Evolutionary conservation across 2,888 invertebrate species (phyloP), one percentile per base, ranked within the genome.

Genomic region (Drosophila nr. perissopoda): DNA sequence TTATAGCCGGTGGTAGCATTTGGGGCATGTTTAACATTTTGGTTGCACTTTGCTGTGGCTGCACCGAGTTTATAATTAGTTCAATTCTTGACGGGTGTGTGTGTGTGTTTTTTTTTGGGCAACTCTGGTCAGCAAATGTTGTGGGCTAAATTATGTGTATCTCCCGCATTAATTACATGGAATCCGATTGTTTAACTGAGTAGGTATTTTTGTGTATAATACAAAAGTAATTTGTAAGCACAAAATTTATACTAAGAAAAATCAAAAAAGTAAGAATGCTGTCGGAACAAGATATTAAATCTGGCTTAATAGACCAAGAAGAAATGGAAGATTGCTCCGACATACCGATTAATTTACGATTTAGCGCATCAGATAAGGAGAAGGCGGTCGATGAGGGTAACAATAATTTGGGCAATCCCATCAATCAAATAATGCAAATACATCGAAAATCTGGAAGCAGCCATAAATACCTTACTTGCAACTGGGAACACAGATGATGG

Each of bases 1-100:
- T 60, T 56, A 59, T 69, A 70, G 70, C 78, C 76, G 74, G 57
- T 73, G 74, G 67, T 87, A 57, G 56, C 60, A 66, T 64, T 72
- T 66, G 54, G 70, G 69, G 58, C 58, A 74, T 74, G 81, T 76
- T 76, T 69, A 80, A 73, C 71, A 88, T 85, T 88, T 74, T 77
- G 65, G 54, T 70, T 68, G 48, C 51, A 81, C 75, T 67, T 73
- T 53, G 36, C 51, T 42, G 31, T 52, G 38, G n/a, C 34, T 33
- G 53, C 62, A 29, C 52, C 59, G 56, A 77, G 67, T 66, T 82
- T 88, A 80, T 89, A 82, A 88, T 85, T 90, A 76, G 88, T 82
- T 85, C 64, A 73, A 78, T 54, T 81, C 60, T 66, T 63, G 64
- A 54, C 67, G 67, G 63, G n/a, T 56, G 49, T 53, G 31, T 40